A percentile compares a stretch with the other conserved stretches of the same genome.
Conservation (phyloP, 2,113 vertebrate species). For the Osmerus eperlanus region DNA sequence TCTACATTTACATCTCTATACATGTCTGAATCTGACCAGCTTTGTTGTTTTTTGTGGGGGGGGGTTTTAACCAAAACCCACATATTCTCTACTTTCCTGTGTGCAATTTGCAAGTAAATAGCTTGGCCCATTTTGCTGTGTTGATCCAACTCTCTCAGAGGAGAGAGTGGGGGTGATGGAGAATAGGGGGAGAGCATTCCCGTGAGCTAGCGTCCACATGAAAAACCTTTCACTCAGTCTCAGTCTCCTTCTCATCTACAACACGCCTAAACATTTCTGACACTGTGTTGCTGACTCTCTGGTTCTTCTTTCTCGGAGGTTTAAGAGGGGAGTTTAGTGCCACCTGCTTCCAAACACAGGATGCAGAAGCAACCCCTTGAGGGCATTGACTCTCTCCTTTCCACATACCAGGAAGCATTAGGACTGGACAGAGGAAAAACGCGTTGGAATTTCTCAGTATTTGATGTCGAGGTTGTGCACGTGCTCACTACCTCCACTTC, state of each 20-base stretch:
- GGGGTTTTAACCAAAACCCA: background rate
- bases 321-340: background rate
- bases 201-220: slow-evolving; percentile 18
- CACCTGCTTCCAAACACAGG: slow-evolving; percentile 6
- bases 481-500: slow-evolving; percentile 17
- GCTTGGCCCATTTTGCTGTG: slow-evolving; percentile 21
- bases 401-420: slow-evolving; percentile 56
- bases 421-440: slow-evolving; percentile 20
- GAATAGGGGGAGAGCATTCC: too few relatives aligned
- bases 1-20: background rate
- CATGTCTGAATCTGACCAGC: background rate
- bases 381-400: slow-evolving; percentile 40
- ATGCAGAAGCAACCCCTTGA: background rate
- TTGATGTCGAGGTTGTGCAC: background rate
- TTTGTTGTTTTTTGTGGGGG: background rate
- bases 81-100: background rate
- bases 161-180: too few relatives aligned
- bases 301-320: background rate
- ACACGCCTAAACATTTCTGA: background rate
- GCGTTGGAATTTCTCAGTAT: background rate
- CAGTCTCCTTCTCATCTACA: background rate
- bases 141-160: slow-evolving; percentile 27
- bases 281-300: background rate
- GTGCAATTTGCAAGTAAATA: slow-evolving; percentile 40
- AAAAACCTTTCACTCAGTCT: slow-evolving; percentile 9